Evolutionary conservation across 2,113 vertebrate species (phyloP), one percentile per base, ranked within the genome.

Genomic region (Lamprologus lemairii): DNA sequence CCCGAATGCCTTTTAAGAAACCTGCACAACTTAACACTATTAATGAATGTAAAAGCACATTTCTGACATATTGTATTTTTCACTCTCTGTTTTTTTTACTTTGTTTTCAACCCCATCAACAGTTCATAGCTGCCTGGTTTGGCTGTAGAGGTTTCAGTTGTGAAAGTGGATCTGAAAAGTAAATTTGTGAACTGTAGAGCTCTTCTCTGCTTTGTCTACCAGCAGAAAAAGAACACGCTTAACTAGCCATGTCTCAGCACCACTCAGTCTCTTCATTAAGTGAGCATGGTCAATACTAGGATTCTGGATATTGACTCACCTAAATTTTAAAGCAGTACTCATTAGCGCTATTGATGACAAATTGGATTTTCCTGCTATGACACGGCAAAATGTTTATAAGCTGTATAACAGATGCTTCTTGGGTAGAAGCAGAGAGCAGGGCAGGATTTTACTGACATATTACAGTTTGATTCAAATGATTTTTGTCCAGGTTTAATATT

Each of bases 401-500:
- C 40, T 75, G 23, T 28, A 5, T 47, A 7, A 19, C 40, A 28
- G 68, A 47, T 73, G 68, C 21, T 47, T 47, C 0, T 11, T 3
- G 68, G 21, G 68, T 21, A 28, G 2, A 45, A 3, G 21, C 68
- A 75, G 6, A 47, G 65, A 60, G 17, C 45, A 37, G 7, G 21
- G 47, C 82, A 26, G 3, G 63, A n/a, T 71, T 26, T 71, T 40
- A 19, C 47, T 53, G 19, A 37, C 9, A 68, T 37, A 53, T 54
- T 23, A 4, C 5, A 6, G 23, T 16, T 37, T 28, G 65, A 71
- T 42, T 37, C 82, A 21, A 55, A 57, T 11, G 10, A 57, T 75
- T 84, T 53, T 80, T 63, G 53, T 33, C 19, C 14, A 11, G 28
- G 7, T 65, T 82, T 79, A 79, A 83, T 84, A 65, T 82, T 53